Conservation (phyloP, 2,113 vertebrate species). For the Xenopus borealis region DNA sequence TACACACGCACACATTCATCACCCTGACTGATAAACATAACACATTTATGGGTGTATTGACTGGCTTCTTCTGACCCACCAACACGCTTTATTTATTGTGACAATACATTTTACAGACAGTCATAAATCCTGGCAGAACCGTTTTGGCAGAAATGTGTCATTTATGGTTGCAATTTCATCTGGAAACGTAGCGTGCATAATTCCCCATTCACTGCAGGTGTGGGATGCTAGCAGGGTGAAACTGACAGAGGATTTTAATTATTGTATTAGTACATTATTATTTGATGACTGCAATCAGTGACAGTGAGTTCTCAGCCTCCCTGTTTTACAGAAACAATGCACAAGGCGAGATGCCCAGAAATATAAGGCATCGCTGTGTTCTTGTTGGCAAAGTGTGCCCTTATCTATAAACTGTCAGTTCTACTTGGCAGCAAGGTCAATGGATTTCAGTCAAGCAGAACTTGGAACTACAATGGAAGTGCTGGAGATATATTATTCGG, state of each 20-base stretch:
- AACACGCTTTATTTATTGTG: neutral
- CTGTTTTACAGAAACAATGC: neutral
- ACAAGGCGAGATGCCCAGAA: neutral
- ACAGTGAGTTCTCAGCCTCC: neutral
- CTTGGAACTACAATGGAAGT: neutral
- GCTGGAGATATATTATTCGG: too few species aligned
- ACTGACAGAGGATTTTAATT: slow-evolving; percentile 1
- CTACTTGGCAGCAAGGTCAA: slow-evolving; percentile 27
- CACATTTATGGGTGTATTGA: neutral
- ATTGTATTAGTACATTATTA: too few species aligned
- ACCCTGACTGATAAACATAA: neutral
- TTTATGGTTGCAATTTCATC: neutral
- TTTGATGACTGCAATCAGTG: neutral
- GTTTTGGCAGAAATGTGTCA: neutral
- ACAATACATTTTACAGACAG: neutral
- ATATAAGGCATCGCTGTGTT: slow-evolving; percentile 21
- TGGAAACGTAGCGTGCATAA: neutral
- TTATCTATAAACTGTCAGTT: slow-evolving; percentile 31
- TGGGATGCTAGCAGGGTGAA: neutral
- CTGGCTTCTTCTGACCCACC: neutral
- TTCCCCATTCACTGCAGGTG: neutral
- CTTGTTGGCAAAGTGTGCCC: slow-evolving; percentile 15
- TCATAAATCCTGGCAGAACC: neutral
- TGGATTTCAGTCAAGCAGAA: slow-evolving; percentile 1
- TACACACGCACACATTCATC: neutral